Evolutionary conservation across 2,113 vertebrate species (phyloP), one percentile per base, ranked within the genome.

Genomic region (Fregata magnificens): DNA sequence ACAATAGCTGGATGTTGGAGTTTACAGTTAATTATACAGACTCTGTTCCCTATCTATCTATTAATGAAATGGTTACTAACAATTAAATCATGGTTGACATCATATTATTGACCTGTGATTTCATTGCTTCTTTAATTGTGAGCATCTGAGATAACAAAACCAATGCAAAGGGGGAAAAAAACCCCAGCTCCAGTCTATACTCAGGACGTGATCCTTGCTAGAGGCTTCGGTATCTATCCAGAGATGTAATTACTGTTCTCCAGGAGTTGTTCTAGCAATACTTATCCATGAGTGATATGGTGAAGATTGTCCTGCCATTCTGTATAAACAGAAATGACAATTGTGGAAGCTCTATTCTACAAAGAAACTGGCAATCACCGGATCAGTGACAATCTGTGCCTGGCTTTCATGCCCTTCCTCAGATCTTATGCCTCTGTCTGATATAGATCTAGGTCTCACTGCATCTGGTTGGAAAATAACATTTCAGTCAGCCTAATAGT

Each of bases 21-120:
- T 86, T 95, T 88, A 82, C 88, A 72, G 86, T 89, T 81, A 74
- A 87, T 92, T 94, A 84, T 80, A 70, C 56, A 83, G 86, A 82
- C 62, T 87, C 73, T 89, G 77, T 86, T 80, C 65, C 47, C 66
- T 76, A 62, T 50, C 77, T 76, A 66, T 81, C 73, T 88, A n/a
- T 96, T 90, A 94, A 88, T 76, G 52, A 93, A 95, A 91, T 59
- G 16, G 38, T 88, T 52, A 22, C 32, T 89, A 93, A 93, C 76
- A 94, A 70, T 69, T 92, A 96, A 86, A 58, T 73, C 34, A 50
- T 55, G 32, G 82, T 74, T 88, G 72, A 71, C 56, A 79, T 71
- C 34, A 86, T 80, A 80, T 59, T 61, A 72, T 76, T 58, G 72
- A 59, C 29, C 50, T 93, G 12, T 63, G 40, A 85, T 74, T 82